phyloP scores from a whole-genome alignment of 2,888 invertebrate genomes.

The Saturnia pavonia region DNA sequence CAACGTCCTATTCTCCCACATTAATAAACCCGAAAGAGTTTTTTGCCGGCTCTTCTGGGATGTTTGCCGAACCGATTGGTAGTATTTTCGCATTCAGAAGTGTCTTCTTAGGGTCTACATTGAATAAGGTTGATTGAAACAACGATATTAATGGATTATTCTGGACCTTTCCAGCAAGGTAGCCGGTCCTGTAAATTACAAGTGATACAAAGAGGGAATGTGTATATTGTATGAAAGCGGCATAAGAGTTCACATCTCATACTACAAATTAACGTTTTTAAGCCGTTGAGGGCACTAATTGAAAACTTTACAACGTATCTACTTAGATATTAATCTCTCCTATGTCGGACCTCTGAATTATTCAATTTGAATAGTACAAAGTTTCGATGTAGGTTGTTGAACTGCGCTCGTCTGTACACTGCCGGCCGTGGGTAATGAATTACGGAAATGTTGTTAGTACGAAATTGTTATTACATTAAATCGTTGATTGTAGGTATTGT shows the following conservation, averaged over 20 bases:
- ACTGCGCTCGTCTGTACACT: conserved; percentile 18
- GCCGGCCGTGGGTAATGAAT: conserved; percentile 7
- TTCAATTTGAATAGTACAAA: conserved; percentile 23
- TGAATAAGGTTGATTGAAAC: no score
- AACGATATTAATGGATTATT: background rate
- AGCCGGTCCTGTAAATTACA: background rate
- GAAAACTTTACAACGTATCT: conserved; percentile 22
- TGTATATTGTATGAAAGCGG: background rate
- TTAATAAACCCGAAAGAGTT: no score
- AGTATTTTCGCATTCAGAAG: no score
- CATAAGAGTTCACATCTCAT: conserved; percentile 1
- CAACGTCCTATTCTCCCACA: no score
- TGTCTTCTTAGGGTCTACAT: no score
- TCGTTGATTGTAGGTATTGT: no score
- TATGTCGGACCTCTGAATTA: conserved; percentile 23
- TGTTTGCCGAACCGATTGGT: no score
- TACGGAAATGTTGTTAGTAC: no score
- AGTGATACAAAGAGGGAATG: background rate
- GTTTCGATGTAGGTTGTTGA: conserved; percentile 17
- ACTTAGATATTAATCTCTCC: conserved; percentile 27
- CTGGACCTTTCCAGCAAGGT: background rate
- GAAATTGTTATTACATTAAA: no score
- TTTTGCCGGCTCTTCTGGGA: no score
- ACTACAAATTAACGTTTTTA: conserved; percentile 7
- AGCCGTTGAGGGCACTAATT: conserved; percentile 17